These are phyloP conservation scores for Lycorma delicatula DNA, from an alignment of 1,140 invertebrate species.

Conservation along the genomic window DNA sequence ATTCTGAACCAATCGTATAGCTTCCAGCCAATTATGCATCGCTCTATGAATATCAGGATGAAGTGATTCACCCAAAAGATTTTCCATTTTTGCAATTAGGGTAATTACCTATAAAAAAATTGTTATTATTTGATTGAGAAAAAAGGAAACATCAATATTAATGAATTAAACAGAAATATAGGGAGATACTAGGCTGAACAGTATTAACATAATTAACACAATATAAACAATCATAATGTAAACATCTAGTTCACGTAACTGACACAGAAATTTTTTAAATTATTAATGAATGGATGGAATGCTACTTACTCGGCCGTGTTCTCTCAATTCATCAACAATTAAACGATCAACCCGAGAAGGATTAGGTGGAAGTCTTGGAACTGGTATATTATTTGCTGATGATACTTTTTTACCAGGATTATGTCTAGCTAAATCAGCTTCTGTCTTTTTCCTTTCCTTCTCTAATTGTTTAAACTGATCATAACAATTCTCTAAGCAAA, in stretches of 20 bases:
- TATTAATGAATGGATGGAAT: neutral
- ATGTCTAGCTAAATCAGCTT: conserved; percentile 69
- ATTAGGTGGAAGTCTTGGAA: conserved; percentile 67
- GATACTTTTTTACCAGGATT: conserved; percentile 75
- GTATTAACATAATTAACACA: too few relatives aligned
- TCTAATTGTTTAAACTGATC: conserved; percentile 76
- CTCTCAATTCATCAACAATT: conserved; percentile 72
- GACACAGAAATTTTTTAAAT: too few relatives aligned
- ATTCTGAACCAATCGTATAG: conserved; percentile 55
- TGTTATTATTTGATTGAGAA: too few relatives aligned
- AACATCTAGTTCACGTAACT: too few relatives aligned
- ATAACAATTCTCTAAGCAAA: conserved; percentile 69
- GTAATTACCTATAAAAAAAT: conserved; percentile 48
- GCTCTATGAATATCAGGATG: conserved; percentile 51
- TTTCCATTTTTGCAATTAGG: conserved; percentile 60
- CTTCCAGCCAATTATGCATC: conserved; percentile 55
- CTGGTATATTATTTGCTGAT: conserved; percentile 70
- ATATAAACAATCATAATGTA: too few relatives aligned
- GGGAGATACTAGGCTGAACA: too few relatives aligned
- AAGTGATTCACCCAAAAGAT: conserved; percentile 45
- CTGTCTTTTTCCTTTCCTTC: conserved; percentile 76
- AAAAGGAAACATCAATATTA: too few relatives aligned
- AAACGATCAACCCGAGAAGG: conserved; percentile 75
- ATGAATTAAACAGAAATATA: too few relatives aligned
- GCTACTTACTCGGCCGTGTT: conserved; percentile 55